A percentile compares a stretch with the other conserved stretches of the same genome.
phyloP scores from a whole-genome alignment of 1,140 invertebrate species.

The Reticulitermes speratus region DNA sequence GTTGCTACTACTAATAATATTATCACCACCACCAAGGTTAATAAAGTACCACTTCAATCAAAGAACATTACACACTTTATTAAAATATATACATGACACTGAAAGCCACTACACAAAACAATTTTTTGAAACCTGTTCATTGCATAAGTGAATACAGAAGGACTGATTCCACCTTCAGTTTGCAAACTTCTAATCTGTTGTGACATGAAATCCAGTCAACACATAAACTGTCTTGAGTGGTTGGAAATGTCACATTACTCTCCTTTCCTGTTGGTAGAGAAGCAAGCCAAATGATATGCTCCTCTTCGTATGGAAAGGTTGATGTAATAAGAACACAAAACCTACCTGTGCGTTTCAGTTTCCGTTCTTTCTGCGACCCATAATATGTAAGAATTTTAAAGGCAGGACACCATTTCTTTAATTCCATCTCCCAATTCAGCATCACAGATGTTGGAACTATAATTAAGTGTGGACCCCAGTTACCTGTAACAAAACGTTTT shows the following conservation, averaged over 20 bases:
- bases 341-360: conserved; percentile 81
- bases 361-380: conserved; percentile 94
- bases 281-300: not conserved
- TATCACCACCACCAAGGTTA: no score
- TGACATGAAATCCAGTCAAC: not conserved
- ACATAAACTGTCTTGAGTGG: conserved; percentile 5
- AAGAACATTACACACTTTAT: no score
- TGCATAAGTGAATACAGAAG: not conserved
- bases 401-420: conserved; percentile 99
- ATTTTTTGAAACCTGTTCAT: not conserved
- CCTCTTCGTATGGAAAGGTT: conserved; percentile 5
- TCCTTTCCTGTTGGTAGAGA: conserved; percentile 21
- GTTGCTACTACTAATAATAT: not conserved
- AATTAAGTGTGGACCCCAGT: conserved; percentile 99
- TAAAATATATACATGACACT: no score
- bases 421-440: conserved; percentile 99
- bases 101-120: no score
- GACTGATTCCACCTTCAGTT: no score
- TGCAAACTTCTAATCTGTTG: not conserved
- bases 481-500: conserved; percentile 45
- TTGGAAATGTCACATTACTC: not conserved
- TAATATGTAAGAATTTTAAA: conserved; percentile 99
- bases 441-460: conserved; percentile 99
- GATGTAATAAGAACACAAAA: not conserved
- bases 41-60: no score